Base-by-base conservation (phyloP, 2,113 vertebrate species). In the Greenwoodochromis staneri region DNA sequence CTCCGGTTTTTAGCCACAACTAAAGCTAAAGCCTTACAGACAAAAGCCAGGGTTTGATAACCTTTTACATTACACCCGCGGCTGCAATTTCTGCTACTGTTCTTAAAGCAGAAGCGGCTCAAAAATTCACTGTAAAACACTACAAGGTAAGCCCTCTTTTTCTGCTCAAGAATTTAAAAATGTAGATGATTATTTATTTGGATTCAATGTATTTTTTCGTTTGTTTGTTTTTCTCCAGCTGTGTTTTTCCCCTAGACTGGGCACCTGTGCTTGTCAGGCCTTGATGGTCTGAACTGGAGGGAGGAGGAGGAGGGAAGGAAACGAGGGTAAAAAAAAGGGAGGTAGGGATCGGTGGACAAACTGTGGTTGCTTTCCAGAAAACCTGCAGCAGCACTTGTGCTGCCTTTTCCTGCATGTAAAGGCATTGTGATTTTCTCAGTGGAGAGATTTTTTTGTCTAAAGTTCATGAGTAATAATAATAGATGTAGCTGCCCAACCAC, bases 401-500 rank as follows among this genome's bases (percentile, higher is more conserved):
- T 88, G 89, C 91, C 92, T 92, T 93, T 89, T 82, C 80, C 82
- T 80, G 86, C 80, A 83, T 34, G 92, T 94, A 90, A 94, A 96
- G 96, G 95, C 94, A 94, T 95, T 94, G 95, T 95, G 92, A 95
- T 95, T 95, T 96, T 95, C 92, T 94, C 93, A 85, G 89, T 73
- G 90, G 85, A 95, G 91, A 94, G 85, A 93, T 90, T 88, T 94
- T 93, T 90, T 84, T 87, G 57, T 86, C 88, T 92, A 49, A 85
- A 94, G 91, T 94, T 94, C 81, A 94, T 89, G 89, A 91, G 93
- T 93, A 94, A 89, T 85, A 93, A 84, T 87, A 87, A 92, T 88
- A 96, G 90, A 89, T 93, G 95, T 97, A 97, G 96, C 96, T 97
- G 96, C 96, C 95, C 96, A 93, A 96, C 96, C 96, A 96, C 95